Evolutionary conservation across 2,888 invertebrate species (phyloP).

Genomic region (Dyspetes luteomarginatus): DNA sequence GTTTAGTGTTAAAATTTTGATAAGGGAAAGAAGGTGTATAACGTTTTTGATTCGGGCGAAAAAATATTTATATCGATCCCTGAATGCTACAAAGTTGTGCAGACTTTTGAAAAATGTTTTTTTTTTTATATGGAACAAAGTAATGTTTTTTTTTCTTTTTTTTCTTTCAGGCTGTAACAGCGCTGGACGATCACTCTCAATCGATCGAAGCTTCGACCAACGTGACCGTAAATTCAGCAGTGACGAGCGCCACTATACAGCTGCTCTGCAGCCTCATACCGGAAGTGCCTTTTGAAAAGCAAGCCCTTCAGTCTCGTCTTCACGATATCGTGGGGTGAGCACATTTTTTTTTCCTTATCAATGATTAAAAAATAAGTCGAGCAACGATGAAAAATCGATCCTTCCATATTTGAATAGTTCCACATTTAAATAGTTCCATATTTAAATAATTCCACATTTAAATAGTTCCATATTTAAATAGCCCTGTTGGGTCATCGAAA

Average conservation of each 20-base stretch:
- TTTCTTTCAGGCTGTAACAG: slow-evolving; percentile 74
- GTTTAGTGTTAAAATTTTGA: slow-evolving; percentile 5
- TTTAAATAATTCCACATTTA: no score
- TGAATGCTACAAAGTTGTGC: no score
- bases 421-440: no score
- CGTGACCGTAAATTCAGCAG: slow-evolving; percentile 80
- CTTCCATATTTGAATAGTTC: neutral
- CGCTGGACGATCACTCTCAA: slow-evolving; percentile 78
- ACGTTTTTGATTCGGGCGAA: no score
- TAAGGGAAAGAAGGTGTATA: neutral
- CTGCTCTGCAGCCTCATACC: slow-evolving; percentile 84
- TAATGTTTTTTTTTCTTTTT: slow-evolving; percentile 32
- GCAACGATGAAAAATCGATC: neutral
- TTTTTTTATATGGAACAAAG: neutral
- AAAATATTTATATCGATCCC: no score
- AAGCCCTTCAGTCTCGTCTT: slow-evolving; percentile 82
- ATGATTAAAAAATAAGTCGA: neutral
- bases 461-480: no score
- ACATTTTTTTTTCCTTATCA: neutral
- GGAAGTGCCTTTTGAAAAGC: slow-evolving; percentile 83
- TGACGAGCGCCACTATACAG: slow-evolving; percentile 84
- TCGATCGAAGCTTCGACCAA: slow-evolving; percentile 76
- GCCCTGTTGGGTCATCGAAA: no score
- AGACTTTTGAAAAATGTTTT: no score
- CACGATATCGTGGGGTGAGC: slow-evolving; percentile 86